These are phyloP conservation scores for Drosophila koepferae DNA, from an alignment of 2,888 invertebrate species.

Conservation along the genomic window DNA sequence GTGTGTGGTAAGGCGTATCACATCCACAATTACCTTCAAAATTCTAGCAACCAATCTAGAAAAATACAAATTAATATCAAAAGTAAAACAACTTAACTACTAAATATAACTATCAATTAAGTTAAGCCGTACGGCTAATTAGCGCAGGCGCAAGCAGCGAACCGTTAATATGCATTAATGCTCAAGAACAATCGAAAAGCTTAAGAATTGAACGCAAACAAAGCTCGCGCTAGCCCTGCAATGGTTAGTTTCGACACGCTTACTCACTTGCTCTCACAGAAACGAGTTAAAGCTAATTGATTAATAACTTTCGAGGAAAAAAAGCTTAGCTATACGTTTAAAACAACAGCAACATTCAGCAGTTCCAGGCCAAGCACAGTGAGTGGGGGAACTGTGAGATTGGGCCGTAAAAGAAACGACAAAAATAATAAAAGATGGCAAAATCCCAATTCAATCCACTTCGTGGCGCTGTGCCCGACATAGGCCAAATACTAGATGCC, in stretches of 20 bases:
- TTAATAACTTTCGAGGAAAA: slow-evolving; percentile 41
- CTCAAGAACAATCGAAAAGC: slow-evolving; percentile 32
- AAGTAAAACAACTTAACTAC: slow-evolving; percentile 10
- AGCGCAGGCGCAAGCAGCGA: slow-evolving; percentile 31
- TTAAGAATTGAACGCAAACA: slow-evolving; percentile 15
- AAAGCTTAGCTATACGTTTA: slow-evolving; percentile 26
- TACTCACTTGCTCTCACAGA: slow-evolving; percentile 11
- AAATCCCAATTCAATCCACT: slow-evolving; percentile 74
- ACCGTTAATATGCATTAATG: slow-evolving; percentile 29
- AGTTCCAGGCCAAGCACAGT: slow-evolving; percentile 6
- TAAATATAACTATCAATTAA: slow-evolving; percentile 19
- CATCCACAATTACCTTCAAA: slow-evolving; percentile 3
- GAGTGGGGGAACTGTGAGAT: slow-evolving; percentile 27
- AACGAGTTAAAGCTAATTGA: slow-evolving; percentile 43
- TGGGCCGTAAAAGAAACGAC: slow-evolving; percentile 29
- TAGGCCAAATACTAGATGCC: slow-evolving; percentile 34
- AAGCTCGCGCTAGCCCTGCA: slow-evolving; percentile 22
- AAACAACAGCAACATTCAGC: slow-evolving; percentile 16
- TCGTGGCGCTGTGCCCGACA: slow-evolving; percentile 35
- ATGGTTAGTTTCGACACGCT: slow-evolving; percentile 6
- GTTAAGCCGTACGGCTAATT: slow-evolving; percentile 31
- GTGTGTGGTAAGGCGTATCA: slow-evolving; percentile 5
- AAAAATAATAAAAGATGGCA: slow-evolving; percentile 29
- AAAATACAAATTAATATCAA: not conserved
- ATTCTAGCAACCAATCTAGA: not conserved